Conservation (phyloP, 2,113 vertebrate species). For the Rhynchomys soricoides region DNA sequence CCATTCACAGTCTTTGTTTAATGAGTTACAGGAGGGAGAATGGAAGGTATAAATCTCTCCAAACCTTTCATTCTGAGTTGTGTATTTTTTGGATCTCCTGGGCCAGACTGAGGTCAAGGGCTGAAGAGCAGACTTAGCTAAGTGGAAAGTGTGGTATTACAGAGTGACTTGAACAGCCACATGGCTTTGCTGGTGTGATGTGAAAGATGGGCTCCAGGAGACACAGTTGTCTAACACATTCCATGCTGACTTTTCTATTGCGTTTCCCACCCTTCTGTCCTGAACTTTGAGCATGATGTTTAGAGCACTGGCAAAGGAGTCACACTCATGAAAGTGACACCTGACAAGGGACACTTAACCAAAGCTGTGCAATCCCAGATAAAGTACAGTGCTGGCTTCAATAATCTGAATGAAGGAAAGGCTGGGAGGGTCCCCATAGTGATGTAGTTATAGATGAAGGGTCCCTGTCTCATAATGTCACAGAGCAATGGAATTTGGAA, state of each 20-base stretch:
- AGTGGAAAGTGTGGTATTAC: rapidly evolving
- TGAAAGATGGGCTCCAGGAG: background rate
- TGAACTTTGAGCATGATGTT: background rate
- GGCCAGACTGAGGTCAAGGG: background rate
- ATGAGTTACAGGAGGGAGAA: background rate
- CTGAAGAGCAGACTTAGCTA: background rate
- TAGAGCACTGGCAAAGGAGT: background rate
- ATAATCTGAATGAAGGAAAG: background rate
- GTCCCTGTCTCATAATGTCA: background rate
- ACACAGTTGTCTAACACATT: background rate
- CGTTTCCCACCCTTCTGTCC: background rate
- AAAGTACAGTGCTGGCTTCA: background rate
- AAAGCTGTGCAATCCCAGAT: background rate
- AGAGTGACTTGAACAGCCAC: background rate
- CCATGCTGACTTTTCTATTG: background rate
- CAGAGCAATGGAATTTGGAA: background rate
- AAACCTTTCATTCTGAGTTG: background rate
- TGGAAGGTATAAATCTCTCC: background rate
- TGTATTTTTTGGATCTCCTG: background rate
- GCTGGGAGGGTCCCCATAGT: background rate
- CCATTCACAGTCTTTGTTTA: background rate
- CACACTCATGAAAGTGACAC: background rate
- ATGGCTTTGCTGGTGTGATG: background rate
- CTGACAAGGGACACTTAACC: background rate
- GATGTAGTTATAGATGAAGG: background rate